These are phyloP conservation scores for Mylabris phalerata DNA, from an alignment of 1,140 invertebrate species.

Conservation along the genomic window DNA sequence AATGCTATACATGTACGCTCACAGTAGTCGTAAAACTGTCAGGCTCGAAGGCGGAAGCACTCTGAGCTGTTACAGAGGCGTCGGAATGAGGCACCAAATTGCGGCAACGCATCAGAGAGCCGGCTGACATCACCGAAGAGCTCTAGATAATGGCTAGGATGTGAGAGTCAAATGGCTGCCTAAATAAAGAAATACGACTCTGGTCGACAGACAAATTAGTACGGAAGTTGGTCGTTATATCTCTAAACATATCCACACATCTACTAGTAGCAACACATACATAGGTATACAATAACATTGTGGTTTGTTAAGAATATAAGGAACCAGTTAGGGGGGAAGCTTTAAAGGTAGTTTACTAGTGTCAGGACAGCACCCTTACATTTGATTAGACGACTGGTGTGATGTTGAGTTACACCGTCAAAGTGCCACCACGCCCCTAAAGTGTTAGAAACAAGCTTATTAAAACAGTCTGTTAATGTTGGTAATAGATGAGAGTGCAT, in stretches of 20 bases:
- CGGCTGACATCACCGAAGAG: conserved; percentile 22
- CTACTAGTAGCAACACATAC: too few relatives aligned
- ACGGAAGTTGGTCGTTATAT: conserved; percentile 1
- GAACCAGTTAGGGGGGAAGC: too few relatives aligned
- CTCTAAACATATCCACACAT: too few relatives aligned
- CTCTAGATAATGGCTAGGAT: conserved; percentile 32
- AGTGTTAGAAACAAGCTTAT: too few relatives aligned
- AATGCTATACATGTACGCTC: conserved; percentile 30
- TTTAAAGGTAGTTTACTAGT: too few relatives aligned
- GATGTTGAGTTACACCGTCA: conserved; percentile 32
- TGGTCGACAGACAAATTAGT: conserved; percentile 37
- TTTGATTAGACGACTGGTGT: conserved; percentile 31
- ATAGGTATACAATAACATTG: too few relatives aligned
- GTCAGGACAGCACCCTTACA: conserved; percentile 10
- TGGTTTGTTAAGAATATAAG: too few relatives aligned
- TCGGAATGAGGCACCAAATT: conserved; percentile 28
- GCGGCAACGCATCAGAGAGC: conserved; percentile 27
- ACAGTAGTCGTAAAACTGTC: conserved; percentile 34
- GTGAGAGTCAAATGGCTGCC: conserved; percentile 37
- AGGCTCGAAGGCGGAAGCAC: conserved; percentile 34
- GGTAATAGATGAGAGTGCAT: too few relatives aligned
- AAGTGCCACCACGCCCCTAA: conserved; percentile 18
- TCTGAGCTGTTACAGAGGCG: conserved; percentile 18
- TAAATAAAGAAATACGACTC: conserved; percentile 37
- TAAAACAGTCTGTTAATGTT: too few relatives aligned